Conservation (phyloP, 2,113 vertebrate species). For the Erythrolamprus reginae region DNA sequence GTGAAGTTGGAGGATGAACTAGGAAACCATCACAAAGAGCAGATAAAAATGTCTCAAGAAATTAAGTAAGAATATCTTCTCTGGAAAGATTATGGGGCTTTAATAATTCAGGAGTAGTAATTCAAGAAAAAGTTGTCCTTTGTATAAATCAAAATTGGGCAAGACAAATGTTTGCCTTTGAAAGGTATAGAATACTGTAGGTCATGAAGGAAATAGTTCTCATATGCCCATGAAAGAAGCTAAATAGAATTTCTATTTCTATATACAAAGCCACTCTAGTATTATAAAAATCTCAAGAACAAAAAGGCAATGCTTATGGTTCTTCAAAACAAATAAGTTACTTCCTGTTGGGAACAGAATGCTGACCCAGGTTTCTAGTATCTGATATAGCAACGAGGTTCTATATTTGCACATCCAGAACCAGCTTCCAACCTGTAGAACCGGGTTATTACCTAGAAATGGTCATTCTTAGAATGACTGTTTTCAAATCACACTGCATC, state of each 20-base stretch:
- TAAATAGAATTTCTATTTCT: background rate
- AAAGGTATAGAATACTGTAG: background rate
- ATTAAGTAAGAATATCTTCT: background rate
- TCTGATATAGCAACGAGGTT: background rate
- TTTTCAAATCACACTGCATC: background rate
- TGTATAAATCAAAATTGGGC: background rate
- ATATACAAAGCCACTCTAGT: background rate
- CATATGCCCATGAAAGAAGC: background rate
- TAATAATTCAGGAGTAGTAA: background rate
- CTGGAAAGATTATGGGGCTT: background rate
- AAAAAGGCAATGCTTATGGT: background rate
- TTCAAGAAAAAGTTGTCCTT: background rate
- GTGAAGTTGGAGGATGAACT: background rate
- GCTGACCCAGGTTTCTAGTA: background rate
- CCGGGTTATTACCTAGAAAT: background rate
- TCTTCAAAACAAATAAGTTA: background rate
- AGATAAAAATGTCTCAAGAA: background rate
- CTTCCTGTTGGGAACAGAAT: background rate
- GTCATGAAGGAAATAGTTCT: background rate
- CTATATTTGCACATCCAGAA: background rate
- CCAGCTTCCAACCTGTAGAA: background rate
- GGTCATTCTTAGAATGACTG: background rate
- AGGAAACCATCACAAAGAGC: background rate
- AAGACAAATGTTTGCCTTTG: background rate
- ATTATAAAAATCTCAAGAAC: background rate